Conservation (phyloP, 2,888 invertebrate species). For the Cryptophagus acutangulus region DNA sequence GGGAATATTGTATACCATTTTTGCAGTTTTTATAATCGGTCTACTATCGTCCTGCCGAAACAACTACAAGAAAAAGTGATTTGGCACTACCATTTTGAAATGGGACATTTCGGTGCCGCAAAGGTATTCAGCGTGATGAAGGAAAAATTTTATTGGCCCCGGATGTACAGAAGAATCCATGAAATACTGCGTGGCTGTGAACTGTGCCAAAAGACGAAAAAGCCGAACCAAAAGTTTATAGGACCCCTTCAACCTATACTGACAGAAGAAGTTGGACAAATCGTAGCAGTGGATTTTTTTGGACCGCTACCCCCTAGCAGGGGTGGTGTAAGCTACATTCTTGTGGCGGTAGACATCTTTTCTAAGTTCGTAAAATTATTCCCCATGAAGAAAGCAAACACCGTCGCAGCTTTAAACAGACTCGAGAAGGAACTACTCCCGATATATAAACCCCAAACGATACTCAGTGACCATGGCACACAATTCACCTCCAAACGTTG, state of each 20-base stretch:
- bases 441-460: too few relatives aligned
- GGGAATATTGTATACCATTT: too few relatives aligned
- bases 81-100: conserved; percentile 10
- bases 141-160: conserved; percentile 5
- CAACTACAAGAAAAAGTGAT: background rate
- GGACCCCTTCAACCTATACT: conserved; percentile 13
- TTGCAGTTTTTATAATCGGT: too few relatives aligned
- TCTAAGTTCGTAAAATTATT: conserved; percentile 26
- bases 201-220: conserved; percentile 21
- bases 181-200: conserved; percentile 12
- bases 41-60: too few relatives aligned
- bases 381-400: conserved; percentile 15
- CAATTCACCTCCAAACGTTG: conserved; percentile 26
- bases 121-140: conserved; percentile 11
- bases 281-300: conserved; percentile 22
- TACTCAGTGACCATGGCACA: conserved; percentile 22
- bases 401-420: too few relatives aligned
- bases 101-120: conserved; percentile 17
- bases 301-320: conserved; percentile 23
- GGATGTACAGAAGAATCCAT: conserved; percentile 10
- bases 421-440: too few relatives aligned
- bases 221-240: too few relatives aligned
- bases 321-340: conserved; percentile 19
- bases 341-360: conserved; percentile 24
- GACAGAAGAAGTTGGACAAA: conserved; percentile 8